Evolutionary conservation across 2,113 vertebrate species (phyloP).

Genomic region (Tinamus guttatus): DNA sequence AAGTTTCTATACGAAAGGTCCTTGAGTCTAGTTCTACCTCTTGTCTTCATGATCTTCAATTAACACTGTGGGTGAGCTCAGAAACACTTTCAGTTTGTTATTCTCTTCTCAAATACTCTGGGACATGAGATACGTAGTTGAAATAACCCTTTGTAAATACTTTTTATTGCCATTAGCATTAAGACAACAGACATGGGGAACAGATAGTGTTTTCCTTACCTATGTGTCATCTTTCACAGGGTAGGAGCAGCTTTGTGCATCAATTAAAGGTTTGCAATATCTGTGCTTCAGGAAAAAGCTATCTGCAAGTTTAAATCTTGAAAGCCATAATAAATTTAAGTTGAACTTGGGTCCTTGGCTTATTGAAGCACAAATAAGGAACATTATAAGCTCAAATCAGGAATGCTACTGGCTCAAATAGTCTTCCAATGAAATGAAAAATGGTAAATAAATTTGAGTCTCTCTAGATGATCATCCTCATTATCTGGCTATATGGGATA

Average conservation of each 20-base stretch:
- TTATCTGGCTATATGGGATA: conserved; percentile 34
- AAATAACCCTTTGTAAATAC: conserved; percentile 4
- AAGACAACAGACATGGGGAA: background rate
- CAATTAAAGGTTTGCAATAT: conserved; percentile 43
- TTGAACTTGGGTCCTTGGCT: background rate
- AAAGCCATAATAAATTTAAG: conserved; percentile 5
- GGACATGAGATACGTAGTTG: conserved; percentile 12
- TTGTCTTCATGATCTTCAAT: conserved; percentile 38
- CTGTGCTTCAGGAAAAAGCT: background rate
- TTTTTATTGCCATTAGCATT: conserved; percentile 39
- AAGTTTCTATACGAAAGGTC: background rate
- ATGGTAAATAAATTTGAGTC: conserved; percentile 34
- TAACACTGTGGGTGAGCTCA: background rate
- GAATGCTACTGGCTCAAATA: background rate
- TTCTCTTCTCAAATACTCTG: background rate
- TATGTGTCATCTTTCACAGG: background rate
- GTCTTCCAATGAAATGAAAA: conserved; percentile 28
- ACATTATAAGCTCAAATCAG: background rate
- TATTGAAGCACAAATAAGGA: background rate
- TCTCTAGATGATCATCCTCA: conserved; percentile 16
- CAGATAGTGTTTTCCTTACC: background rate
- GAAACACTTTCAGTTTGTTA: conserved; percentile 27
- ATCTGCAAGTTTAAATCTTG: conserved; percentile 46
- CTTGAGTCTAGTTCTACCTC: background rate
- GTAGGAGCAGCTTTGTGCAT: background rate